Conservation (phyloP, 37 sponge, comb jelly and placozoan genomes). For the Spongia lamella region DNA sequence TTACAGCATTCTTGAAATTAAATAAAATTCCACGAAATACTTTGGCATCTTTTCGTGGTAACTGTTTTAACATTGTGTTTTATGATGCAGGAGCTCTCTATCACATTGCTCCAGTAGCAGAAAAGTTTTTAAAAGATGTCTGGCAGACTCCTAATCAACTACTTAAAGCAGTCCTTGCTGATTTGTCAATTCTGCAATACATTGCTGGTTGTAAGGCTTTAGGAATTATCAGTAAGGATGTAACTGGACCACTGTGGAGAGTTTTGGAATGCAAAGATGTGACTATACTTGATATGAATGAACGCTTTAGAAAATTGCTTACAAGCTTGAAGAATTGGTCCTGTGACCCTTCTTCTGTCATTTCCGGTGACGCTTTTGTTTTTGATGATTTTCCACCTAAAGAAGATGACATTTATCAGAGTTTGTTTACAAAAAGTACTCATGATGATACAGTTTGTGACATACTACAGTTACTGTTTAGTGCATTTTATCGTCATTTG, state of each 20-base stretch:
- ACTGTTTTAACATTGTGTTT: too few species aligned
- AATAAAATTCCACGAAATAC: too few species aligned
- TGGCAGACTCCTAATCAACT: conserved; percentile 16
- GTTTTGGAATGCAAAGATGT: background rate
- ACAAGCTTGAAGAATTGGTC: background rate
- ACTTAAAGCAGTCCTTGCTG: conserved; percentile 16
- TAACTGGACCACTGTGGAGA: conserved; percentile 31
- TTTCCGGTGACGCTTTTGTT: background rate
- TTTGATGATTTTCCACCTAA: background rate
- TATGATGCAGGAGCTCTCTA: too few species aligned
- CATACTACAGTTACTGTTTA: background rate
- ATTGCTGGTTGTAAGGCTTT: conserved; percentile 2
- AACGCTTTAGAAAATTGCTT: background rate
- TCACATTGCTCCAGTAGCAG: background rate
- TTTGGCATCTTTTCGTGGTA: too few species aligned
- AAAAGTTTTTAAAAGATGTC: background rate
- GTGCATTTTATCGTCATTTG: background rate
- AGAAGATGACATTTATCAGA: background rate
- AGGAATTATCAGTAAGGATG: background rate
- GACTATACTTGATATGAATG: conserved; percentile 10
- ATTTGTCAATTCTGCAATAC: background rate
- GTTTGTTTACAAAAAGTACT: background rate
- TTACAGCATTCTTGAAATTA: too few species aligned
- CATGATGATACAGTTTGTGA: background rate
- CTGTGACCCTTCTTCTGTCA: background rate